phyloP scores from a whole-genome alignment of 2,888 invertebrate species.

The Calephelis perditalis region DNA sequence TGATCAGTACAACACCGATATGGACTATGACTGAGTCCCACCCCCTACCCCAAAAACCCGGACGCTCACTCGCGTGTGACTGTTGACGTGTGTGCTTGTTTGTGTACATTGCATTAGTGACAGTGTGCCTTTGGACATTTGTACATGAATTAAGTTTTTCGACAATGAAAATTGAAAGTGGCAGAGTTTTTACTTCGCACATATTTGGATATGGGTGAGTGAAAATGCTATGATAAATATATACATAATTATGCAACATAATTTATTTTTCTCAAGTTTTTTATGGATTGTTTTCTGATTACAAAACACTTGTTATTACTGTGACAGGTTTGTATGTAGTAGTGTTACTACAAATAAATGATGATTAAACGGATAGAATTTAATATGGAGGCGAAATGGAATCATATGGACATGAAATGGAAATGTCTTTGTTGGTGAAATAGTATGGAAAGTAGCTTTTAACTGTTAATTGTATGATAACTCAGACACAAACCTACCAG shows the following conservation, averaged over 20 bases:
- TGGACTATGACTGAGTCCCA: constrained; percentile 59
- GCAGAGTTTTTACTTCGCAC: constrained; percentile 11
- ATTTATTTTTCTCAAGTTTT: no score
- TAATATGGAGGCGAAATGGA: no score
- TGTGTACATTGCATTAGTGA: constrained; percentile 13
- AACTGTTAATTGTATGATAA: no score
- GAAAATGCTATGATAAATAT: constrained; percentile 1
- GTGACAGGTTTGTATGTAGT: no score
- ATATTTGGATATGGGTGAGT: constrained; percentile 12
- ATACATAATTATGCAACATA: background rate
- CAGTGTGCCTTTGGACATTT: constrained; percentile 9
- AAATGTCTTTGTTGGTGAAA: no score
- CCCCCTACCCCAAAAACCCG: constrained; percentile 3
- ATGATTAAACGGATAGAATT: no score
- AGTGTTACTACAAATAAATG: no score
- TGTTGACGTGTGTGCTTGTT: constrained; percentile 14
- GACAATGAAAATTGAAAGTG: constrained; percentile 5
- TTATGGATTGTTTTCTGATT: no score
- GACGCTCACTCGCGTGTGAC: constrained; percentile 14
- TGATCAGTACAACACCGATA: constrained; percentile 66
- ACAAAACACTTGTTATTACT: no score
- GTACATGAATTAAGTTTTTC: constrained; percentile 6
- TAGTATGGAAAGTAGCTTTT: no score
- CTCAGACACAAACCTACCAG: no score
- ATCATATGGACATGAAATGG: no score